phyloP scores from a whole-genome alignment of 2,888 invertebrate species.

The Myathropa florea region DNA sequence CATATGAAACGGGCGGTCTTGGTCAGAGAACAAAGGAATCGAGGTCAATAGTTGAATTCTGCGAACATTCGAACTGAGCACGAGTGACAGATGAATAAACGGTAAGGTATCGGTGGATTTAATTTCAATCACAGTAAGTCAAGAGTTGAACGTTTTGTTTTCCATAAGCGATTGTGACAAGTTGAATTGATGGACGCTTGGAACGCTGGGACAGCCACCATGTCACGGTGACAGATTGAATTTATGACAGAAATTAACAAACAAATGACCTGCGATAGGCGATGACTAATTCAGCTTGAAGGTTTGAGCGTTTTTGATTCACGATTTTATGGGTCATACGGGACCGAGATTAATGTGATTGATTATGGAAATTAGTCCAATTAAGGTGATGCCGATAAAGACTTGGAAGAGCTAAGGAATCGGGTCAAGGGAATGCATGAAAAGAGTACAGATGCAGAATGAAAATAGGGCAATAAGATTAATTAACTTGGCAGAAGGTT shows the following conservation, averaged over 20 bases:
- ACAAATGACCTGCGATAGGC: not conserved
- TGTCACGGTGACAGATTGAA: not conserved
- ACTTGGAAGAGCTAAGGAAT: not conserved
- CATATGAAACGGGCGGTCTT: slow-evolving; percentile 21
- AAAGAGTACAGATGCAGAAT: not conserved
- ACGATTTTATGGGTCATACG: not conserved
- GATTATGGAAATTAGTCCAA: not conserved
- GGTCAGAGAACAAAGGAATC: slow-evolving; percentile 10
- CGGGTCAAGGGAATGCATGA: not conserved
- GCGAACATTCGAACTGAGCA: not conserved
- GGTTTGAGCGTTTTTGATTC: not conserved
- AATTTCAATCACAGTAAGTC: slow-evolving; percentile 18
- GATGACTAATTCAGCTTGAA: not conserved
- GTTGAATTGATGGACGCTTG: not conserved
- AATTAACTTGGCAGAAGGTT: too few species aligned
- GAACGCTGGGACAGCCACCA: not conserved
- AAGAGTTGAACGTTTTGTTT: slow-evolving; percentile 9
- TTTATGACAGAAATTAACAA: slow-evolving; percentile 2
- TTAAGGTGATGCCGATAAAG: not conserved
- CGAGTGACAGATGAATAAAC: not conserved
- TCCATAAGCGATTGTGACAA: slow-evolving; percentile 17
- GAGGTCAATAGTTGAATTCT: slow-evolving; percentile 31
- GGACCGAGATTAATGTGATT: not conserved
- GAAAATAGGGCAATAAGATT: too few species aligned
- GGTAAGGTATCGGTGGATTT: not conserved